These are phyloP conservation scores for Conopomorpha cramerella DNA, from an alignment of 1,140 invertebrate genomes.

Conservation along the genomic window DNA sequence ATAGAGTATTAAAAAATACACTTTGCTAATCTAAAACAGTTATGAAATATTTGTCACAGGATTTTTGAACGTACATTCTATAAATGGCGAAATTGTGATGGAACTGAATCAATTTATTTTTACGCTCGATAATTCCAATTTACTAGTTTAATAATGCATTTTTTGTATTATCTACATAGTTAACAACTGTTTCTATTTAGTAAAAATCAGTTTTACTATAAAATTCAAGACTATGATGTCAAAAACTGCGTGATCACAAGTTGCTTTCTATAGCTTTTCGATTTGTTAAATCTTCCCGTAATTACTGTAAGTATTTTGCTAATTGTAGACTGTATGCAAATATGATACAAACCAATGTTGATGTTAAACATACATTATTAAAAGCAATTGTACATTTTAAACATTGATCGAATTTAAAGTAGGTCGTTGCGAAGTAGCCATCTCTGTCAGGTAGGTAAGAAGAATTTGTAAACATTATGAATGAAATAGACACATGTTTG, in stretches of 20 bases:
- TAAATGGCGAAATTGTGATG: constrained; percentile 51
- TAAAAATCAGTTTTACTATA: constrained; percentile 16
- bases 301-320: background rate
- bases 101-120: constrained; percentile 24
- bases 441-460: too few species aligned
- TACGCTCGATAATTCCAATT: constrained; percentile 25
- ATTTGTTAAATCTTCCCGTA: too few species aligned
- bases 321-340: background rate
- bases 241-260: constrained; percentile 24
- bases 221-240: constrained; percentile 14
- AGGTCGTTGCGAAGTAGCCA: too few species aligned
- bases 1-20: too few species aligned
- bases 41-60: too few species aligned
- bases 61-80: constrained; percentile 31
- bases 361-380: background rate
- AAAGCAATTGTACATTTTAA: background rate
- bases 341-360: background rate
- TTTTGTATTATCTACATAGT: constrained; percentile 14
- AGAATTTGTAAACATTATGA: too few species aligned
- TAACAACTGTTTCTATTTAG: constrained; percentile 15
- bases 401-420: too few species aligned
- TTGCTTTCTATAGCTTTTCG: constrained; percentile 10
- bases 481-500: too few species aligned
- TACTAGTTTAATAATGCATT: constrained; percentile 27
- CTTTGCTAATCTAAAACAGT: too few species aligned